Evolutionary conservation across 2,797 vertebrate genomes (phyloP), one percentile per base, ranked within the genome.

Genomic region (Crossoptilon crossoptilon): DNA sequence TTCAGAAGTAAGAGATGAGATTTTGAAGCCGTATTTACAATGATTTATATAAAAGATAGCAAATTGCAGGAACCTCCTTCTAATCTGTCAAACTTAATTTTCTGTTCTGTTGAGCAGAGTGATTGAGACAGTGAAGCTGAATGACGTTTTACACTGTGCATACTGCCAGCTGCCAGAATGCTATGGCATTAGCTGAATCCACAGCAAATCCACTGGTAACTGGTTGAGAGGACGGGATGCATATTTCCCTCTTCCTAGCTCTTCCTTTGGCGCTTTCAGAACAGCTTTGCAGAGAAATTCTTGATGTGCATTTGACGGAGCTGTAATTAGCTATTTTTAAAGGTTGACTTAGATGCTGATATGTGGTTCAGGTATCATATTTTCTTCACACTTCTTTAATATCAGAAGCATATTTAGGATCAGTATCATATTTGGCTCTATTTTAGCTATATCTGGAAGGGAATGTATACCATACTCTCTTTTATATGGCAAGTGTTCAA

Each of bases 21-120:
- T 95, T 96, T 90, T 97, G 94, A 97, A 97, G 96, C 96, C 97
- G 95, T 97, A 96, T 95, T 88, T 96, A 96, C 87, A 95, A 95
- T 84, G 90, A 97, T 97, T 97, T 97, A 93, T 96, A 96, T 95
- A 97, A 98, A 96, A 97, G 97, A 96, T 95, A 97, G 95, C 96
- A 97, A 97, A 97, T 96, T 95, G 97, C 95, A 97, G 96, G 95
- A 97, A 96, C 97, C 97, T 98, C 97, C 96, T 97, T 97, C 97
- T 98, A 98, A 98, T 98, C 97, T 98, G 98, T 98, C 98, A 98
- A 97, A 98, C 97, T 98, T 98, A 97, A 99, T 99, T 99, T 99
- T 98, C 98, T 97, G 98, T 98, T 98, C 98, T 63, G 94, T 96
- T 96, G 97, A 99, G 98, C 98, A 98, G 97, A 98, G 98, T 97